Base-by-base conservation (phyloP, 2,113 vertebrate genomes). In the Psammodynastes pulverulentus region DNA sequence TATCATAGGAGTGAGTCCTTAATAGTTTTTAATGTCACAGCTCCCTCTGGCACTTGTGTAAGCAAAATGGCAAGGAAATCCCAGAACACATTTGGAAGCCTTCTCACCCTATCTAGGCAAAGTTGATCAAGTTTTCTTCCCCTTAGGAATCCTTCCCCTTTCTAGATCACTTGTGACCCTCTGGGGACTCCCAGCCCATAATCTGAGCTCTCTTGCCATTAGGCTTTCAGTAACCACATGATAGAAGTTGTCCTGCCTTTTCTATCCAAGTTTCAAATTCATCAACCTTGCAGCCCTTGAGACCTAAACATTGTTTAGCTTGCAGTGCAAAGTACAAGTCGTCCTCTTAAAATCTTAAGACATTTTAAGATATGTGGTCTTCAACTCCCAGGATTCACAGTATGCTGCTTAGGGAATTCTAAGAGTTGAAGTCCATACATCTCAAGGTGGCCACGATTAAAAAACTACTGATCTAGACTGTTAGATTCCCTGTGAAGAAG, bases 181-280 rank as follows among this genome's bases (percentile, higher is more conserved):
- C 72, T 79, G 15, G n/a, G n/a, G 67, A 72, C n/a, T 39, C 15
- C n/a, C 15, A 43, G 17, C 34, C 6, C 72, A 43, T 21, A 79
- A 7, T 43, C 34, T 79, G 17, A 79, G 34, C 17, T 79, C 17
- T 39, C 7, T 39, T 79, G 43, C 8, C 56, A 56, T 26, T 24
- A 52, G 21, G 86, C 72, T 84, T 46, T 91, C 91, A 87, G 88
- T 53, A 93, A 29, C 67, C 86, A n/a, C 24, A 84, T 84, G 91
- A 84, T 90, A 84, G 10, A 26, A 34, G 67, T 87, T 86, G 91
- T n/a, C 0, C 48, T 54, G 90, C 72, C 12, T 89, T 87, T 67
- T 93, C 85, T 53, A 92, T 88, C 34, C 62, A 86, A 52, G 4
- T 26, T 24, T 26, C 85, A 72, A 43, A 91, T 87, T 34, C 8